phyloP scores from a whole-genome alignment of 2,888 invertebrate species.

The Eupeodes latifasciatus region DNA sequence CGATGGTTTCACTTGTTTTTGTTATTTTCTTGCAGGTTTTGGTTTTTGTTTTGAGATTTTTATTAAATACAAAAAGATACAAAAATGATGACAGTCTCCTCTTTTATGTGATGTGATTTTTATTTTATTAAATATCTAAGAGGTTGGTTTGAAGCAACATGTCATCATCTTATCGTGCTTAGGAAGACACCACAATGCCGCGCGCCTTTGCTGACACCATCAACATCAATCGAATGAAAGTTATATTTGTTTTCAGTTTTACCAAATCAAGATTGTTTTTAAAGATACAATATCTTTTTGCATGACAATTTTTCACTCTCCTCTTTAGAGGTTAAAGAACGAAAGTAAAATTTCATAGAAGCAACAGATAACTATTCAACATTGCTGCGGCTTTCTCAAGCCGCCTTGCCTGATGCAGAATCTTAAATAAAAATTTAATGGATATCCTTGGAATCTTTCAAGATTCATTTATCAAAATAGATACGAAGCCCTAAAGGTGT shows the following conservation, averaged over 20 bases:
- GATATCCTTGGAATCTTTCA: conserved; percentile 47
- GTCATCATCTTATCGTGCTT: too few species aligned
- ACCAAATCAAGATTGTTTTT: conserved; percentile 36
- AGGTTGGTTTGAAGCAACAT: conserved; percentile 17
- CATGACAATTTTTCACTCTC: conserved; percentile 46
- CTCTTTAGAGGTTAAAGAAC: conserved; percentile 27
- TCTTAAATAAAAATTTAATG: background rate
- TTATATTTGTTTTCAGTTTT: conserved; percentile 23
- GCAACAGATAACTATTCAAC: background rate
- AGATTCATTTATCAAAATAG: conserved; percentile 54
- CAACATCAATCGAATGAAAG: conserved; percentile 60
- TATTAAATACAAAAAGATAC: conserved; percentile 16
- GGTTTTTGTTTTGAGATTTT: conserved; percentile 24
- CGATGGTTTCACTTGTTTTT: conserved; percentile 71
- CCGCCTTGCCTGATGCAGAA: background rate
- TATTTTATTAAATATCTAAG: conserved; percentile 59
- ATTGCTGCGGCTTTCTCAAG: conserved; percentile 29
- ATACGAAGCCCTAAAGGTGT: conserved; percentile 46
- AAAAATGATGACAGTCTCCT: conserved; percentile 39
- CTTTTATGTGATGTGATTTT: conserved; percentile 46
- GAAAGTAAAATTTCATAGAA: conserved; percentile 13
- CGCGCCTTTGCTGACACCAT: conserved; percentile 7
- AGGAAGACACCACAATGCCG: background rate
- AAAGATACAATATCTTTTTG: conserved; percentile 34
- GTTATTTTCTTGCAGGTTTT: conserved; percentile 14